Evolutionary conservation across 2,113 vertebrate genomes (phyloP).

Genomic region (Mohoua ochrocephala): DNA sequence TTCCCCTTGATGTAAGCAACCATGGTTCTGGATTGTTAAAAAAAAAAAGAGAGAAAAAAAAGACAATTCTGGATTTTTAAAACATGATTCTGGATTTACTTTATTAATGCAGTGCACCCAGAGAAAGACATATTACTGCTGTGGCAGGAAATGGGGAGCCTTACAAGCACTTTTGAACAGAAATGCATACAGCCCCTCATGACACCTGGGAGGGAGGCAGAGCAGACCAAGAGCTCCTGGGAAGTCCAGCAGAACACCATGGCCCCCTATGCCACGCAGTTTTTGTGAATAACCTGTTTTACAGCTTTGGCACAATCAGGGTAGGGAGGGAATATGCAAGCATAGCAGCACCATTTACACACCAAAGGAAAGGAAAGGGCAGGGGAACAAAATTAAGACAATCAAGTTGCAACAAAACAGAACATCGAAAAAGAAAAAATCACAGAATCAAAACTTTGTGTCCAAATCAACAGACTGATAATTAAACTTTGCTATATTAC

Average conservation of each 20-base stretch:
- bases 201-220: not conserved
- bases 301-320: not conserved
- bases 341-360: not conserved
- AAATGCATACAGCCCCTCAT: not conserved
- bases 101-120: not conserved
- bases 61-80: not conserved
- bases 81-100: not conserved
- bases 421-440: not conserved
- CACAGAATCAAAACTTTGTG: not conserved
- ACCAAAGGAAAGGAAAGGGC: not conserved
- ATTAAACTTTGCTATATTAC: conserved; percentile 65
- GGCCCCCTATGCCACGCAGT: not conserved
- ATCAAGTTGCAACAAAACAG: not conserved
- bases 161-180: not conserved
- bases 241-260: not conserved
- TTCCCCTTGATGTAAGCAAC: not conserved
- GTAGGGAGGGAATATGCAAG: not conserved
- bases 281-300: not conserved
- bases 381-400: not conserved
- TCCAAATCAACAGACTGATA: not conserved
- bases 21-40: fast-evolving
- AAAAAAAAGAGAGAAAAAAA: not conserved
- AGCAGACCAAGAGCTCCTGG: not conserved
- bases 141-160: not conserved
- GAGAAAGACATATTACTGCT: not conserved